Evolutionary conservation across 2,113 vertebrate species (phyloP).

Genomic region (Thermophis baileyi): DNA sequence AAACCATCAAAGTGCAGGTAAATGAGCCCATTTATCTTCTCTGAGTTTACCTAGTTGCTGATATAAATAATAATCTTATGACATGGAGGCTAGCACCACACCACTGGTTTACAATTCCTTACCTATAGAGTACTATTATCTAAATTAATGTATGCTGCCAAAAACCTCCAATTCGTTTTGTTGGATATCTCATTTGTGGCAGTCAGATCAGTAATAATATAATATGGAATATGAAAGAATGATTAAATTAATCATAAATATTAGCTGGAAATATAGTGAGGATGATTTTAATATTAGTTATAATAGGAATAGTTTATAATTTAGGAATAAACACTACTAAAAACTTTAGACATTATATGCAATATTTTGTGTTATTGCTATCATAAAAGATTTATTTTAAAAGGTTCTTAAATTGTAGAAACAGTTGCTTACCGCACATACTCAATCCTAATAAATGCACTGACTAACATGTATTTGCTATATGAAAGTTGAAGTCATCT

Average conservation of each 20-base stretch:
- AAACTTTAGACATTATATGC: background rate
- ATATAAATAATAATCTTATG: background rate
- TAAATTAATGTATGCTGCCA: background rate
- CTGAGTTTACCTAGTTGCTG: background rate
- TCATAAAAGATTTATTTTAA: background rate
- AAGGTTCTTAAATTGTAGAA: background rate
- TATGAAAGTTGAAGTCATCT: background rate
- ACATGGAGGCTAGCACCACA: background rate
- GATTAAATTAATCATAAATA: background rate
- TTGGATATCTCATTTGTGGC: background rate
- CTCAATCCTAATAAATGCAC: background rate
- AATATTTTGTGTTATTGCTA: slow-evolving; percentile 3
- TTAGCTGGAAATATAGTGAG: background rate
- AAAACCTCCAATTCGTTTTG: background rate
- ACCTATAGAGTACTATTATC: background rate
- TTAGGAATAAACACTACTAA: background rate
- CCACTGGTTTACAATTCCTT: background rate
- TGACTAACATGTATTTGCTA: background rate
- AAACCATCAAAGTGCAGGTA: background rate
- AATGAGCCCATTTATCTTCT: background rate
- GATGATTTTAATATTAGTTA: background rate
- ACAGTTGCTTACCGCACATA: background rate
- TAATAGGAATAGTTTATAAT: rapidly evolving
- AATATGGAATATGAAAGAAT: background rate
- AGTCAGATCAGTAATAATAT: background rate